Evolutionary conservation across 2,888 invertebrate genomes (phyloP).

Genomic region (Eumacrocentrus americanus): DNA sequence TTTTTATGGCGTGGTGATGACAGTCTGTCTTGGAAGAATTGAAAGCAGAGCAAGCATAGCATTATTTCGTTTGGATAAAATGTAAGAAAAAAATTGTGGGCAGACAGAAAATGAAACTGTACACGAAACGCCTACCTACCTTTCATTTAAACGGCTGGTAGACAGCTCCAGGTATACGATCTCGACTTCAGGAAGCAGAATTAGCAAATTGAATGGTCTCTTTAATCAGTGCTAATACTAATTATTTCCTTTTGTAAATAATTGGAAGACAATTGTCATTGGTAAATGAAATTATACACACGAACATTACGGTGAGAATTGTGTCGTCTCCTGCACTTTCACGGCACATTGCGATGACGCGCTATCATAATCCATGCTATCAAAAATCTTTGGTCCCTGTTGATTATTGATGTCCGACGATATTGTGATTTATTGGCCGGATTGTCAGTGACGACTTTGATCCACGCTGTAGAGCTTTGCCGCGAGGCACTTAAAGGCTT

Average conservation of each 20-base stretch:
- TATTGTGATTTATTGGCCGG: too few species aligned
- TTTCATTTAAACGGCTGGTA: slow-evolving; percentile 24
- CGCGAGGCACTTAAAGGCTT: too few species aligned
- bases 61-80: neutral
- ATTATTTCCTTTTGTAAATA: slow-evolving; percentile 38
- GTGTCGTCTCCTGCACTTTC: slow-evolving; percentile 41
- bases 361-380: slow-evolving; percentile 37
- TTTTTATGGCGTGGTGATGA: too few species aligned
- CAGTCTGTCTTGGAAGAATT: too few species aligned
- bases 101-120: slow-evolving; percentile 9
- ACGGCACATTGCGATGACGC: slow-evolving; percentile 48
- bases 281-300: slow-evolving; percentile 50
- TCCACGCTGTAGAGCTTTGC: too few species aligned
- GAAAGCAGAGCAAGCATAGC: too few species aligned
- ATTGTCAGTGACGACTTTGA: too few species aligned
- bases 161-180: slow-evolving; percentile 17
- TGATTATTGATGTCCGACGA: too few species aligned
- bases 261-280: slow-evolving; percentile 50
- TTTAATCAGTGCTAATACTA: slow-evolving; percentile 6
- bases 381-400: too few species aligned
- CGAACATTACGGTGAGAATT: slow-evolving; percentile 47
- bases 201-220: neutral
- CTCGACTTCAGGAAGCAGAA: neutral
- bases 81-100: neutral
- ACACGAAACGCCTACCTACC: slow-evolving; percentile 11